Evolutionary conservation across 2,888 invertebrate genomes (phyloP).

Genomic region (Stegana nigrithorax): DNA sequence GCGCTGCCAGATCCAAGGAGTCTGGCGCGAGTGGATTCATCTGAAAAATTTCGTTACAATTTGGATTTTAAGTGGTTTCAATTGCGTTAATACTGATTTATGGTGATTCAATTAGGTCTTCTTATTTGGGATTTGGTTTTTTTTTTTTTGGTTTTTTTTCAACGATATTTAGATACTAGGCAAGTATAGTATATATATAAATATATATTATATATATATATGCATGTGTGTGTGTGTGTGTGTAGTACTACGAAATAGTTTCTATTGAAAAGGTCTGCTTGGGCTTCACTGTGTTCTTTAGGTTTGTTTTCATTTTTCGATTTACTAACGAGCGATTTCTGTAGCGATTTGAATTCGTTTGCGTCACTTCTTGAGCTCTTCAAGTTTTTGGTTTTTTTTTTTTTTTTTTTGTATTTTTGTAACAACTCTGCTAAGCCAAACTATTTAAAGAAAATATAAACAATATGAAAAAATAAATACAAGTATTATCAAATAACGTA

Average conservation of each 20-base stretch:
- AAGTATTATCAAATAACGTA: too few species aligned
- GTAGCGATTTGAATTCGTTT: too few species aligned
- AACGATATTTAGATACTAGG: not conserved
- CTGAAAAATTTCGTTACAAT: slow-evolving; percentile 2
- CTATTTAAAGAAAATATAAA: too few species aligned
- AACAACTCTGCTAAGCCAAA: too few species aligned
- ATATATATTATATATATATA: too few species aligned
- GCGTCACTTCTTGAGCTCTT: too few species aligned
- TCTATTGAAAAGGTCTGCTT: too few species aligned
- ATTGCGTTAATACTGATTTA: slow-evolving; percentile 10
- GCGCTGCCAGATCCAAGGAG: slow-evolving; percentile 63
- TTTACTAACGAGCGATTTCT: not conserved
- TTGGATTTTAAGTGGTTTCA: slow-evolving; percentile 10
- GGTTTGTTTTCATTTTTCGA: slow-evolving; percentile 38
- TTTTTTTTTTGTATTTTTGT: not conserved
- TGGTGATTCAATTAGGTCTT: not conserved
- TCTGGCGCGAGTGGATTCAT: slow-evolving; percentile 43
- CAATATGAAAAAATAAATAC: too few species aligned
- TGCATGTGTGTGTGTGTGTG: too few species aligned
- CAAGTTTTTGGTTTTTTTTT: not conserved
- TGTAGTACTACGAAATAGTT: too few species aligned
- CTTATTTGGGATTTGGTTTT: not conserved
- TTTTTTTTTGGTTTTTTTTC: not conserved
- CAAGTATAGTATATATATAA: not conserved
- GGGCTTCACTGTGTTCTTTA: not conserved